These are phyloP conservation scores for Esox masquinongy DNA, from an alignment of 2,797 vertebrate species.

Conservation along the genomic window DNA sequence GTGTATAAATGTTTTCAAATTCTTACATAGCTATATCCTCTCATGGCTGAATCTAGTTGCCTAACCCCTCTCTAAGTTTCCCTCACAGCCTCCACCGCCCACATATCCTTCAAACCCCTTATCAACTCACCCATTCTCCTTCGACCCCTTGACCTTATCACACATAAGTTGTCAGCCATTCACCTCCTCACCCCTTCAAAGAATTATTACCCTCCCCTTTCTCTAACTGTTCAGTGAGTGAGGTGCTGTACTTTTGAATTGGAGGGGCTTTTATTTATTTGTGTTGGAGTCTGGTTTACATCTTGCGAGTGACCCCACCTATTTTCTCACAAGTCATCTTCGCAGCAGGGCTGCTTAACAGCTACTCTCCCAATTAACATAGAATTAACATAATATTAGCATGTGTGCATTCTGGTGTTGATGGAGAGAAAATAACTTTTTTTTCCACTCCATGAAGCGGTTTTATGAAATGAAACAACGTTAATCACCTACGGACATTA, in stretches of 20 bases:
- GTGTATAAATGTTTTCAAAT: no score
- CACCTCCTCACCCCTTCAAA: neutral
- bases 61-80: no score
- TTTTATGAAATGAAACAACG: conserved; percentile 52
- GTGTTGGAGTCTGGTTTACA: conserved; percentile 81
- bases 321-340: conserved; percentile 80
- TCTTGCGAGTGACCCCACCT: conserved; percentile 83
- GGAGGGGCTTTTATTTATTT: conserved; percentile 83
- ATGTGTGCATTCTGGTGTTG: conserved; percentile 83
- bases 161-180: neutral
- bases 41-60: no score
- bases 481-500: conserved; percentile 60
- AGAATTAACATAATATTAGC: conserved; percentile 85
- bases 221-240: conserved; percentile 66
- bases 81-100: neutral
- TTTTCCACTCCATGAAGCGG: conserved; percentile 47
- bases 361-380: conserved; percentile 81
- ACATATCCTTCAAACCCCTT: neutral
- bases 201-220: conserved; percentile 17
- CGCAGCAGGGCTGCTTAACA: conserved; percentile 83
- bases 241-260: conserved; percentile 72
- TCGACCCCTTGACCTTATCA: no score
- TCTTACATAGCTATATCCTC: no score
- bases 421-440: conserved; percentile 75
- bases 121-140: no score